These are phyloP conservation scores for Coturnix japonica DNA, from an alignment of 2,113 vertebrate genomes.

Conservation along the genomic window DNA sequence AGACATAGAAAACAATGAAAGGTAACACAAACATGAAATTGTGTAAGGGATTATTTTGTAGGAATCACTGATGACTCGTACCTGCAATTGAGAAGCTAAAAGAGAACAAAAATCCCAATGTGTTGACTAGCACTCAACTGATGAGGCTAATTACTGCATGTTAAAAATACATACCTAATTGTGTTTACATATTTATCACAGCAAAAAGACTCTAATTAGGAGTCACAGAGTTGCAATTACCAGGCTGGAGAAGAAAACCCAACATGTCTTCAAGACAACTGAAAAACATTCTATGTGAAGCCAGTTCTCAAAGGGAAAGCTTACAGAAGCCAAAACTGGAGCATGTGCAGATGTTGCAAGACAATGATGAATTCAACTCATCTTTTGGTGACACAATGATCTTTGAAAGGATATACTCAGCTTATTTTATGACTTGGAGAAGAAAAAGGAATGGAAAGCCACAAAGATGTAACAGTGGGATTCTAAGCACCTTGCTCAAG, in stretches of 20 bases:
- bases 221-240: conserved; percentile 50
- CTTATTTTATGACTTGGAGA: neutral
- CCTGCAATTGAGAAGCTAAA: neutral
- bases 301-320: neutral
- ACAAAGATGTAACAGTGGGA: neutral
- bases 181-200: conserved; percentile 58
- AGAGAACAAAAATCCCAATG: neutral
- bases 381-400: neutral
- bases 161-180: conserved; percentile 21
- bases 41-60: neutral
- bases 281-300: neutral
- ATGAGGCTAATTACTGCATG: neutral
- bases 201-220: conserved; percentile 63
- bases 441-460: neutral
- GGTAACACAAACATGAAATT: neutral
- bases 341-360: neutral
- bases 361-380: neutral
- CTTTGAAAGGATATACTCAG: neutral
- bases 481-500: neutral
- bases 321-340: neutral
- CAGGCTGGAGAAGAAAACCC: conserved; percentile 12
- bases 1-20: neutral
- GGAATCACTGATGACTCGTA: neutral
- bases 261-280: neutral
- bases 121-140: conserved; percentile 18